Evolutionary conservation across 1,140 invertebrate species (phyloP).

Genomic region (Copidosoma floridanum): DNA sequence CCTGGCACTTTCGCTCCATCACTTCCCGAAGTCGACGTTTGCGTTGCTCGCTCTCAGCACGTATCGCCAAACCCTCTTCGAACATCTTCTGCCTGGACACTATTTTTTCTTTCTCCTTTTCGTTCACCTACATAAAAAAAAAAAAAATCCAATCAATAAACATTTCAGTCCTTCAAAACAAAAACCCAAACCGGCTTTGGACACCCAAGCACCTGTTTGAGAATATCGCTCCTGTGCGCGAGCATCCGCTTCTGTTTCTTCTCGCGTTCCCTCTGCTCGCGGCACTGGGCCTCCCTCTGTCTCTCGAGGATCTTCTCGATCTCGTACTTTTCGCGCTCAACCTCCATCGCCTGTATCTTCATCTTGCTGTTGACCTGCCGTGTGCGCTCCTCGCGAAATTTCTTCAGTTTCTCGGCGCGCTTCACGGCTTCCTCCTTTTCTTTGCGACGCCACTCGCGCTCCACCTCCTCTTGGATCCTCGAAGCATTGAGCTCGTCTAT

Average conservation of each 20-base stretch:
- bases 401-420: slow-evolving; percentile 54
- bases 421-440: slow-evolving; percentile 58
- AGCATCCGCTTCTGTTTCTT: slow-evolving; percentile 42
- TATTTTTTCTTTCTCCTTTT: slow-evolving; percentile 66
- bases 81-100: slow-evolving; percentile 61
- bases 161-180: too few species aligned
- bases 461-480: slow-evolving; percentile 60
- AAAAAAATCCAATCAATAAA: neutral
- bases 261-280: slow-evolving; percentile 50
- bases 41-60: slow-evolving; percentile 60
- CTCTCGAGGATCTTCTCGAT: slow-evolving; percentile 57
- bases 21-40: slow-evolving; percentile 59
- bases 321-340: slow-evolving; percentile 62
- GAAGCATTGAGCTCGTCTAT: slow-evolving; percentile 59
- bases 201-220: slow-evolving; percentile 48
- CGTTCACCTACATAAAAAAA: slow-evolving; percentile 64
- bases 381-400: slow-evolving; percentile 48
- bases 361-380: slow-evolving; percentile 57
- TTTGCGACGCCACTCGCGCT: slow-evolving; percentile 56
- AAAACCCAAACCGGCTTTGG: too few species aligned
- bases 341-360: slow-evolving; percentile 60
- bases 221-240: slow-evolving; percentile 44
- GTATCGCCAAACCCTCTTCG: slow-evolving; percentile 64
- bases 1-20: slow-evolving; percentile 61
- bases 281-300: slow-evolving; percentile 48